Base-by-base conservation (phyloP, 2,113 vertebrate species). In the Rafetus swinhoei region DNA sequence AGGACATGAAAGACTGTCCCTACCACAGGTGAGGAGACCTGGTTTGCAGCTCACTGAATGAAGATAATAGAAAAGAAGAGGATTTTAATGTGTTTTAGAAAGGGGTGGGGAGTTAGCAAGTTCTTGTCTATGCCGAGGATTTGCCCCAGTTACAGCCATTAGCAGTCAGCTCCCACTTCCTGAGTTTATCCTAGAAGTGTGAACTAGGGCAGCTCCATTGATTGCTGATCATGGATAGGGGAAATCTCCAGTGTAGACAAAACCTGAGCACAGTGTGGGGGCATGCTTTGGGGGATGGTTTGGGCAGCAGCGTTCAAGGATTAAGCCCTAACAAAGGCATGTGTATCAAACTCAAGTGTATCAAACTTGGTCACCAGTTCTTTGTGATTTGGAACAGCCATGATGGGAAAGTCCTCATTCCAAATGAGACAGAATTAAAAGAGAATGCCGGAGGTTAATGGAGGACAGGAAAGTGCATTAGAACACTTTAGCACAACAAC, bases 401-500 rank as follows among this genome's bases (percentile, higher is more conserved):
- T 0, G 11, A 32, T 50, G 21, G 52, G 7, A 76, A 94, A 93
- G 85, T 10, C 35, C 59, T 72, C 86, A 85, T 88, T 53, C 82
- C 90, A 92, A 82, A 87, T 65, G 85, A 86, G 94, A 65, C 21
- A 62, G 27, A 69, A 76, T 10, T 39, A 82, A 77, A 95, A 92
- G 59, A 53, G 85, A 53, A 19, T 50, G 82, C 25, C n/a, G 54
- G 39, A 90, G 29, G 22, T 84, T 77, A 79, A 94, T 2, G 29
- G 56, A 89, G 77, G 93, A 91, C 80, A 69, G 83, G 50, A 92
- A 95, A 93, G 57, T 83, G 62, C 90, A 94, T 95, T 95, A 94
- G 87, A 81, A 86, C 35, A 35, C 76, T 35, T 92, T 91, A 94
- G 82, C 86, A 90, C 77, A 90, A 93, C 87, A 90, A 84, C 62